Evolutionary conservation across 64 coral and sea anemone species (phyloP), one percentile per base, ranked within the genome.

Genomic region (Stichodactyla helianthus): DNA sequence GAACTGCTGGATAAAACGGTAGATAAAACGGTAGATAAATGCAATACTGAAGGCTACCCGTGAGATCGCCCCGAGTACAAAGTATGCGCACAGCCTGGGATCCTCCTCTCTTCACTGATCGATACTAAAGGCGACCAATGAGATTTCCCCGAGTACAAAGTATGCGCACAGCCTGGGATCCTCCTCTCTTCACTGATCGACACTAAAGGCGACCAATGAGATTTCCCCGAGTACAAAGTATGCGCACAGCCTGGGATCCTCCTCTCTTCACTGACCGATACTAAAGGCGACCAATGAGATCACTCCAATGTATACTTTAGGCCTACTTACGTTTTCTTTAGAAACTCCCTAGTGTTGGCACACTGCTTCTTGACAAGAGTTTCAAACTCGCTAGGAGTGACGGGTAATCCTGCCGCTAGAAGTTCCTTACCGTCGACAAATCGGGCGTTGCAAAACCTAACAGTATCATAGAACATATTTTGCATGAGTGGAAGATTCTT

Each of bases 61-160:
- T 94, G 89, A 23, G 79, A 85, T 16, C 92, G 88, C 13, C 86
- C 57, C 8, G 84, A 82, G n/a, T 92, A 85, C 6, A 95, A 89
- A 77, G 92, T 85, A 79, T 92, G 57, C 6, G 93, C 96, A 86
- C 93, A 94, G 10, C 87, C 93, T 25, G 96, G 82, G 77, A 94
- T 90, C 93, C 96, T 94, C 3, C 95, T 98, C 56, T 10, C 90
- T 22, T 98, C 93, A 76, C 51, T 90, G 9, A 26, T 68, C 51
- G 96, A 93, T 51, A 98, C 93, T 65, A 98, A 85, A 89, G 94
- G 88, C 4, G 91, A 87, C 95, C 95, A 98, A 68, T 94, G 89
- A 26, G 79, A 86, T 16, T 90, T 87, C 18, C 88, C 77, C 7
- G 87, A 86, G 28, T 92, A 85, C 6, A 98, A 89, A 60, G 94